A percentile compares a stretch with the other conserved stretches of the same genome.
These are phyloP conservation scores for Hirtodrosophila alboralis DNA, from an alignment of 2,888 invertebrate species.

Conservation along the genomic window DNA sequence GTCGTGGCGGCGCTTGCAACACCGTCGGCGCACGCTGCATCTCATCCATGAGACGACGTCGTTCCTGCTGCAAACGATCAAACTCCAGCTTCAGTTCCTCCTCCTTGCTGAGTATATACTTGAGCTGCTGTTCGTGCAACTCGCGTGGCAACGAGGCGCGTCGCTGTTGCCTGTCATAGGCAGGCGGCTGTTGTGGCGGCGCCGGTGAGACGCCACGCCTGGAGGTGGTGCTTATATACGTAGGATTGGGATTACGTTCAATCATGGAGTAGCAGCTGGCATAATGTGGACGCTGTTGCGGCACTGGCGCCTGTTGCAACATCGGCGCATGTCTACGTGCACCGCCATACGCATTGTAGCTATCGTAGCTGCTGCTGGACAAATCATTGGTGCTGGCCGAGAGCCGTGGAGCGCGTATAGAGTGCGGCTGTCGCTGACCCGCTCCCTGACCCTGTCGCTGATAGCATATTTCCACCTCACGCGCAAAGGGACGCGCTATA, in stretches of 20 bases:
- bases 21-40: constrained; percentile 70
- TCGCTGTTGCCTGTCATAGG: constrained; percentile 68
- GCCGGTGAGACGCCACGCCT: constrained; percentile 74
- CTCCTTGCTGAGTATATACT: constrained; percentile 88
- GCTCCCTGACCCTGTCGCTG: constrained; percentile 61
- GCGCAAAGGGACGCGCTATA: constrained; percentile 81
- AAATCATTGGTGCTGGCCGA: constrained; percentile 81
- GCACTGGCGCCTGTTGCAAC: constrained; percentile 70
- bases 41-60: constrained; percentile 83
- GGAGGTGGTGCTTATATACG: constrained; percentile 81
- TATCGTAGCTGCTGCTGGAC: constrained; percentile 68
- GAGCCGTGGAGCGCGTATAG: constrained; percentile 82
- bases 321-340: constrained; percentile 76
- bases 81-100: constrained; percentile 88
- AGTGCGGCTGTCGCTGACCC: constrained; percentile 53
- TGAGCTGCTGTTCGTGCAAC: constrained; percentile 85
- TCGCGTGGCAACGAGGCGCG: constrained; percentile 88
- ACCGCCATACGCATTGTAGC: constrained; percentile 76
- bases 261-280: constrained; percentile 83
- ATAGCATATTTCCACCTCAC: constrained; percentile 83
- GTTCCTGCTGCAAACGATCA: constrained; percentile 87
- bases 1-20: constrained; percentile 61
- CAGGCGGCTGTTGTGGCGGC: constrained; percentile 49
- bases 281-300: constrained; percentile 73
- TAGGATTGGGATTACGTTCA: constrained; percentile 82